Evolutionary conservation across 64 coral and sea anemone species (phyloP).

Genomic region (Trachythela sp.): DNA sequence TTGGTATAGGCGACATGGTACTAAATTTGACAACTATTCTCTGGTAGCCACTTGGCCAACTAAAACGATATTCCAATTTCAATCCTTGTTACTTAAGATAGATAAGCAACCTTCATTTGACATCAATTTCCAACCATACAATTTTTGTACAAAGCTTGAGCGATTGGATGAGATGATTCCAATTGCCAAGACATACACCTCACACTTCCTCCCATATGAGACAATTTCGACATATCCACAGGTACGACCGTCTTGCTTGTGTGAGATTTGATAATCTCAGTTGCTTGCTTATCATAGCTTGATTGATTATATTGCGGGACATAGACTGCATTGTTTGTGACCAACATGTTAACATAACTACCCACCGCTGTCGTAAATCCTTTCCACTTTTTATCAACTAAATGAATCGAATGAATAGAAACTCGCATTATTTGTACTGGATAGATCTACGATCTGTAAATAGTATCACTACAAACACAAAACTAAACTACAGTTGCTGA

Average conservation of each 20-base stretch:
- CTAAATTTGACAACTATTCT: no score
- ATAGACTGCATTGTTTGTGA: not conserved
- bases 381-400: not conserved
- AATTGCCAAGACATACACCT: not conserved
- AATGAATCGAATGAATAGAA: no score
- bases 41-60: no score
- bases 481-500: no score
- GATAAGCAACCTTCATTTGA: not conserved
- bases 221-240: not conserved
- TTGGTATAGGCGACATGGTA: no score
- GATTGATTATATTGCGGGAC: not conserved
- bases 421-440: no score
- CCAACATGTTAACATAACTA: not conserved
- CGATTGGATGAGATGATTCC: not conserved
- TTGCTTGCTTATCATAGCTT: not conserved
- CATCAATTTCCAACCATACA: not conserved
- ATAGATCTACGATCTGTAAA: no score
- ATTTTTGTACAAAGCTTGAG: conserved; percentile 11
- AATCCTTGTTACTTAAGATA: no score
- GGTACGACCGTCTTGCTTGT: not conserved
- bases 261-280: not conserved
- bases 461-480: no score
- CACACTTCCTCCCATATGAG: not conserved
- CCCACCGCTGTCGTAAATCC: not conserved
- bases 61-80: no score